Percentiles rank a stretch among this genome's conserved stretches.
These are phyloP conservation scores for Zoanthus sociatus DNA, from an alignment of 92 coral and sea anemone genomes.

Conservation along the genomic window DNA sequence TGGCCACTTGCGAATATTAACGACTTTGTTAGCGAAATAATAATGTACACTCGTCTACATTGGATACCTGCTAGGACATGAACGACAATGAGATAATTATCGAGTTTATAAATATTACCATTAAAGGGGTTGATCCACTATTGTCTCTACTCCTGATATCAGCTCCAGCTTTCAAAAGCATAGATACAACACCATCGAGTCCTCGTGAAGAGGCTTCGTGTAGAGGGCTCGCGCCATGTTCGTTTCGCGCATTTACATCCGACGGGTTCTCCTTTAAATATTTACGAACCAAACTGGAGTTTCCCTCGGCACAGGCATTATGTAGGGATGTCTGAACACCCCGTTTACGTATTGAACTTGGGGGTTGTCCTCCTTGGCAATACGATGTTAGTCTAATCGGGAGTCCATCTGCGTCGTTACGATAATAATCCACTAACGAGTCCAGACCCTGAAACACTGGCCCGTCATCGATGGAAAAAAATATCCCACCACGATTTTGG, in stretches of 20 bases:
- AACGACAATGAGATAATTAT: not conserved
- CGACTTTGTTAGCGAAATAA: not conserved
- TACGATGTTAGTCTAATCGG: constrained; percentile 79
- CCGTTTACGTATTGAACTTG: constrained; percentile 83
- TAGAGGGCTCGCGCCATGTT: constrained; percentile 86
- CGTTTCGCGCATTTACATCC: constrained; percentile 84
- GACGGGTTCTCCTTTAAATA: constrained; percentile 77
- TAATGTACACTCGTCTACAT: not conserved
- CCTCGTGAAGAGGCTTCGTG: constrained; percentile 86
- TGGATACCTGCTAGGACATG: not conserved
- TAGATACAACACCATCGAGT: constrained; percentile 68
- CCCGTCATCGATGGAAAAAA: constrained; percentile 95
- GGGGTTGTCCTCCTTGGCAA: constrained; percentile 90
- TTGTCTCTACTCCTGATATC: constrained; percentile 90
- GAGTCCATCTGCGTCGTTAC: constrained; percentile 91
- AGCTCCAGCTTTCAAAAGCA: constrained; percentile 84
- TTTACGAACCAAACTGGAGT: constrained; percentile 73
- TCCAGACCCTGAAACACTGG: constrained; percentile 94
- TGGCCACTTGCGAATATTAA: not conserved
- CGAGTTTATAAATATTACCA: constrained; percentile 58
- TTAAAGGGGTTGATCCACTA: constrained; percentile 84
- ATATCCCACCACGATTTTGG: constrained; percentile 87
- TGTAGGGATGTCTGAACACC: constrained; percentile 83
- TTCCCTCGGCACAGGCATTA: constrained; percentile 85
- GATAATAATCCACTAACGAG: constrained; percentile 85